Conservation (phyloP, 2,888 invertebrate genomes). For the Melanophora roralis region DNA sequence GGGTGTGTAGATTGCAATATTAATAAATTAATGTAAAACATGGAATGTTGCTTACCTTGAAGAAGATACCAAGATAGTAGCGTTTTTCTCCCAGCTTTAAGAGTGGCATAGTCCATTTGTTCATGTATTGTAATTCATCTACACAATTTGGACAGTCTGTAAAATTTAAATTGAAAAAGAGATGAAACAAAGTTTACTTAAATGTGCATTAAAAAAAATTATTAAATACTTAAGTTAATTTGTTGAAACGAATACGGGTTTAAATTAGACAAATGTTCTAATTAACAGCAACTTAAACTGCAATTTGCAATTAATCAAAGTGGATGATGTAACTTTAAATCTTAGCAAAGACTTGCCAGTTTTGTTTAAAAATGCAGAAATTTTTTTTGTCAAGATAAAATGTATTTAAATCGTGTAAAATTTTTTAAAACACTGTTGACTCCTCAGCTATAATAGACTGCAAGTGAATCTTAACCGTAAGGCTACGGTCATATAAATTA, state of each 20-base stretch:
- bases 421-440: too few relatives aligned
- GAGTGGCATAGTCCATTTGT: slow-evolving; percentile 94
- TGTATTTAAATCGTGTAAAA: too few relatives aligned
- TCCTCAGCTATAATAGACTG: too few relatives aligned
- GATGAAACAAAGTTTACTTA: neutral
- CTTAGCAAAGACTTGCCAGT: too few relatives aligned
- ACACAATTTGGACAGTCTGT: slow-evolving; percentile 90
- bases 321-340: too few relatives aligned
- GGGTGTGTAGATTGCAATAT: slow-evolving; percentile 24
- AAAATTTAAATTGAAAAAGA: slow-evolving; percentile 48
- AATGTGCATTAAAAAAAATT: neutral
- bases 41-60: slow-evolving; percentile 84
- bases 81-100: slow-evolving; percentile 91
- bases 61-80: slow-evolving; percentile 94
- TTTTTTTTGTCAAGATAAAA: too few relatives aligned
- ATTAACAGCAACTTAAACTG: too few relatives aligned
- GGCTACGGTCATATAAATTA: too few relatives aligned
- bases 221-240: neutral
- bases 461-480: too few relatives aligned
- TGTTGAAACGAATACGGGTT: too few relatives aligned
- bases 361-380: too few relatives aligned
- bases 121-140: slow-evolving; percentile 84
- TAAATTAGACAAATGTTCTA: neutral
- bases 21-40: slow-evolving; percentile 31
- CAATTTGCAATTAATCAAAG: too few relatives aligned